phyloP scores from a whole-genome alignment of 2,113 vertebrate genomes.

The Ardeotis arabs region DNA sequence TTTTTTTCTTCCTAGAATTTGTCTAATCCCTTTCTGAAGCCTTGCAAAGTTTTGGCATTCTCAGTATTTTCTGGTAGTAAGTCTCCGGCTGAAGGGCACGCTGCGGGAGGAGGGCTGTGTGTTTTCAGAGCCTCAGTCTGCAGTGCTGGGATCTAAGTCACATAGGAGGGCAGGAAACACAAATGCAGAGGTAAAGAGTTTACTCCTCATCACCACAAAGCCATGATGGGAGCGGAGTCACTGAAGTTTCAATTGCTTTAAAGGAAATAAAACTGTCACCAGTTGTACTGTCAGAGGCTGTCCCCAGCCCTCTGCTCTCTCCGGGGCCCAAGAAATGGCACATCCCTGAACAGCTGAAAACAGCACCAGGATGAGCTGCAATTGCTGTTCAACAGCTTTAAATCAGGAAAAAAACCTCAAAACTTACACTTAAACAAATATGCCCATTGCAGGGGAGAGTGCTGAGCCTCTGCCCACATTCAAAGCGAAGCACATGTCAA shows the following conservation, averaged over 20 bases:
- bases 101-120: neutral
- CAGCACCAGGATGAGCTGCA: neutral
- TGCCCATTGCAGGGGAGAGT: neutral
- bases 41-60: neutral
- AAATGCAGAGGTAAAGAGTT: neutral
- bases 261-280: neutral
- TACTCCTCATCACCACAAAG: neutral
- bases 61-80: neutral
- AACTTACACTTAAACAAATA: neutral
- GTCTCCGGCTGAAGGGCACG: fast-evolving
- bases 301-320: neutral
- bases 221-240: neutral
- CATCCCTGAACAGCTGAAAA: neutral
- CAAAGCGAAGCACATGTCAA: neutral
- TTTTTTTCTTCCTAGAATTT: constrained; percentile 4
- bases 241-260: neutral
- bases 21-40: constrained; percentile 11
- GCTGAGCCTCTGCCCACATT: neutral
- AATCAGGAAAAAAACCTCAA: neutral
- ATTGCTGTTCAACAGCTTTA: neutral
- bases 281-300: neutral
- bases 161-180: fast-evolving
- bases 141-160: neutral
- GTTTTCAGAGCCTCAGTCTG: neutral
- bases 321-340: neutral